Conservation (phyloP, 2,797 vertebrate species). For the Loriculus beryllinus region DNA sequence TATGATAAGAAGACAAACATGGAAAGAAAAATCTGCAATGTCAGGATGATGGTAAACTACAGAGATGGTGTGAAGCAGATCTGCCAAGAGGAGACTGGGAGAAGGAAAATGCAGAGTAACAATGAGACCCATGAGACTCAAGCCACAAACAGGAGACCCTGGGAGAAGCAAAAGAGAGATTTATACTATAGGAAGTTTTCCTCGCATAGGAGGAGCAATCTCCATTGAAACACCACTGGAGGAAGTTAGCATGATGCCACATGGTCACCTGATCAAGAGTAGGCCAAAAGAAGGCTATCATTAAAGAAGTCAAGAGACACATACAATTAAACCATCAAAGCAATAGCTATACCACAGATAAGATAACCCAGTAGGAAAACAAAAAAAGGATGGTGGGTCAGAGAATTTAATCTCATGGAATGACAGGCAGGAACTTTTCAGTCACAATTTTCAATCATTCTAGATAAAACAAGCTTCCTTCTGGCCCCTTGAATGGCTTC, state of each 20-base stretch:
- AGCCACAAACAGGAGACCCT: background rate
- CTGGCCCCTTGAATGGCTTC: background rate
- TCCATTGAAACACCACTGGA: background rate
- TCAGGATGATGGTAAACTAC: background rate
- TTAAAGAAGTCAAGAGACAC: slow-evolving; percentile 32
- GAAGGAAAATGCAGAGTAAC: background rate
- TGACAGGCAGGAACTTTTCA: background rate
- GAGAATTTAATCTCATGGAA: background rate
- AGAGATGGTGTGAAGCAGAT: background rate
- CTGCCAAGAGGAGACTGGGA: background rate
- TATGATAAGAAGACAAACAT: background rate
- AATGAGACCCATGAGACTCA: background rate
- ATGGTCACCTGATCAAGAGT: slow-evolving; percentile 3
- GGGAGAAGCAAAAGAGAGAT: background rate
- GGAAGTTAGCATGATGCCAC: background rate
- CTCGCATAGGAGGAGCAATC: background rate
- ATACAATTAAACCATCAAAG: slow-evolving; percentile 18
- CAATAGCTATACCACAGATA: background rate
- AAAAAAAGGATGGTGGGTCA: background rate
- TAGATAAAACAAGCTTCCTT: background rate
- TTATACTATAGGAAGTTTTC: background rate
- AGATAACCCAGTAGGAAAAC: background rate
- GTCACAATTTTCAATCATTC: background rate
- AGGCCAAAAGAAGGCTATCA: background rate
- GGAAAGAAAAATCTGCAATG: background rate